Conservation (phyloP, 2,888 invertebrate genomes). For the Pteria penguin region DNA sequence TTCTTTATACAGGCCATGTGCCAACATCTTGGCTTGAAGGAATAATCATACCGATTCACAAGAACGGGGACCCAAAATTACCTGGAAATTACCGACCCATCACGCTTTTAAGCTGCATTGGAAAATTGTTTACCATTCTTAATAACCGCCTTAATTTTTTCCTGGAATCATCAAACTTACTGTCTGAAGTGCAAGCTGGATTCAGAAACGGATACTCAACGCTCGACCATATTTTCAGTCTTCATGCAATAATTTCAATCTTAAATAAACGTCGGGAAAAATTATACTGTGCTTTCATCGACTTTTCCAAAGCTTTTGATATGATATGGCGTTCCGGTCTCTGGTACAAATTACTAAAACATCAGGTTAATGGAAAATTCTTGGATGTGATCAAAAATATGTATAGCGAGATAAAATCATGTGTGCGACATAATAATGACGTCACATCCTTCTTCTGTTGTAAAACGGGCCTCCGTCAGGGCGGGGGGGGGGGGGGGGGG, state of each 20-base stretch:
- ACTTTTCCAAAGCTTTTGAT: too few relatives aligned
- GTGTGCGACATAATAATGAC: conserved; percentile 6
- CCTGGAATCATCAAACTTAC: conserved; percentile 25
- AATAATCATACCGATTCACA: conserved; percentile 35
- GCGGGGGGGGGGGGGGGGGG: too few relatives aligned
- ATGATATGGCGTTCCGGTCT: too few relatives aligned
- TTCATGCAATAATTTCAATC: too few relatives aligned
- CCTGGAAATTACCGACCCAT: conserved; percentile 41
- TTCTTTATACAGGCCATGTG: conserved; percentile 34
- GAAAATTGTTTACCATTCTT: conserved; percentile 34
- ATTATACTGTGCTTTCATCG: conserved; percentile 35
- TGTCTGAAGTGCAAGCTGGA: conserved; percentile 36
- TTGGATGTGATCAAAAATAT: too few relatives aligned
- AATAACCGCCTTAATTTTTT: conserved; percentile 34
- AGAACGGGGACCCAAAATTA: conserved; percentile 23
- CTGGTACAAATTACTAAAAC: too few relatives aligned
- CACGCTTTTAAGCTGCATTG: too few relatives aligned
- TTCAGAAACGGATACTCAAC: conserved; percentile 36
- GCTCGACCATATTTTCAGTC: conserved; percentile 34
- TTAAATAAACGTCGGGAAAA: conserved; percentile 22
- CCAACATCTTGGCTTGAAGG: conserved; percentile 39
- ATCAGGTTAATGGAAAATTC: too few relatives aligned
- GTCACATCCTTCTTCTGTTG: conserved; percentile 25
- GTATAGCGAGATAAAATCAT: conserved; percentile 36
- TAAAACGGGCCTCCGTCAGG: conserved; percentile 28